Evolutionary conservation across 2,113 vertebrate genomes (phyloP).

Genomic region (Callionymus lyra): DNA sequence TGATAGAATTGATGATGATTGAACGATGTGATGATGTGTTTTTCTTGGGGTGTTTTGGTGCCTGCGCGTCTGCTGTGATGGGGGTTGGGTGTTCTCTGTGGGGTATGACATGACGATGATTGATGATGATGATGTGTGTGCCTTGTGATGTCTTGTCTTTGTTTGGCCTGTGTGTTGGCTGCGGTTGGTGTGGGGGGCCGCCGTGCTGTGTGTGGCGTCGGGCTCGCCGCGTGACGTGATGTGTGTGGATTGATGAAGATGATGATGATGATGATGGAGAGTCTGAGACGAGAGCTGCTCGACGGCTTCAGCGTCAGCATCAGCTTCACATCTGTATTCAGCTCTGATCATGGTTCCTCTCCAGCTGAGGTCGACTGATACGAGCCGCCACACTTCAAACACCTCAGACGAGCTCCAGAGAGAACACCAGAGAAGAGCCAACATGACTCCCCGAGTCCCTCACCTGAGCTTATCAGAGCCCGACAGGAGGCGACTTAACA

Average conservation of each 20-base stretch:
- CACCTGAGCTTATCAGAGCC: constrained; percentile 52
- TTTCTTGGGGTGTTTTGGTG: too few relatives aligned
- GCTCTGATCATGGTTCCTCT: constrained; percentile 15
- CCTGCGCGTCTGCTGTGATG: too few relatives aligned
- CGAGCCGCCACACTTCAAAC: constrained; percentile 47
- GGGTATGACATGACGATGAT: too few relatives aligned
- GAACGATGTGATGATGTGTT: too few relatives aligned
- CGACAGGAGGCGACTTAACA: constrained; percentile 47
- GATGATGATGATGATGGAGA: constrained; percentile 33
- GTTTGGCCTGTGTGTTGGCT: constrained; percentile 32
- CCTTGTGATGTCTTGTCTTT: too few relatives aligned
- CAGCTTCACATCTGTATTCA: constrained; percentile 33
- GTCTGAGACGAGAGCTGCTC: constrained; percentile 36
- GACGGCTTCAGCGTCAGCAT: constrained; percentile 42
- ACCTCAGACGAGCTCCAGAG: constrained; percentile 20
- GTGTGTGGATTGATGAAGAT: too few relatives aligned
- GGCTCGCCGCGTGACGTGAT: too few relatives aligned
- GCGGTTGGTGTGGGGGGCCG: constrained; percentile 23
- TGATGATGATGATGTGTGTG: too few relatives aligned
- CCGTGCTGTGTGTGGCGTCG: too few relatives aligned
- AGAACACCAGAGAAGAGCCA: constrained; percentile 12
- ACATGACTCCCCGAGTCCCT: constrained; percentile 9
- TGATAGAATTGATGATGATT: too few relatives aligned
- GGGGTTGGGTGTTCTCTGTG: too few relatives aligned
- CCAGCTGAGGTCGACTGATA: constrained; percentile 55